Percentiles rank a stretch among this genome's conserved stretches.
These are phyloP conservation scores for Cebidichthys violaceus DNA, from an alignment of 2,113 vertebrate species.

Conservation along the genomic window DNA sequence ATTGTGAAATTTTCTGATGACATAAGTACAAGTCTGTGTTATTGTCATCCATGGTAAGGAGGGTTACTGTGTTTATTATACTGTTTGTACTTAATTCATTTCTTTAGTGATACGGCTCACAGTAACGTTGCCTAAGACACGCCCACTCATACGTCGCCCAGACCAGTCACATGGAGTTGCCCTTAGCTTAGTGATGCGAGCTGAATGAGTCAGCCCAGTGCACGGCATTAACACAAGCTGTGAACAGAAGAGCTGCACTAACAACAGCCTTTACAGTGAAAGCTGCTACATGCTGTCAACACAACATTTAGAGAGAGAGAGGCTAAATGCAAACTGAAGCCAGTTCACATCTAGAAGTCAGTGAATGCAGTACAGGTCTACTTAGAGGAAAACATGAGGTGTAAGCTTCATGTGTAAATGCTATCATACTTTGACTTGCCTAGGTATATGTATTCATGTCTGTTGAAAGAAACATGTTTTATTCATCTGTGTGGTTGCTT, in stretches of 20 bases:
- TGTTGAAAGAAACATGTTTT: background rate
- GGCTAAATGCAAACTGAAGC: background rate
- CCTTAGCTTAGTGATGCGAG: slow-evolving; percentile 54
- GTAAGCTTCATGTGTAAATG: background rate
- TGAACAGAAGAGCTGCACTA: slow-evolving; percentile 10
- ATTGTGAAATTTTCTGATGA: slow-evolving; percentile 28
- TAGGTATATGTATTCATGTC: background rate
- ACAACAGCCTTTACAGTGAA: background rate
- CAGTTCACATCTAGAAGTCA: background rate
- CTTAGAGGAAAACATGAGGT: background rate
- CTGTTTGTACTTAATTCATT: background rate
- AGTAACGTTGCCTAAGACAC: background rate
- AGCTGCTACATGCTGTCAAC: background rate
- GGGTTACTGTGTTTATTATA: background rate
- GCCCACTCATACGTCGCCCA: slow-evolving; percentile 26
- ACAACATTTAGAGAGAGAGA: background rate
- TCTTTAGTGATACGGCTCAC: slow-evolving; percentile 5
- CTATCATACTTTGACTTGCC: background rate
- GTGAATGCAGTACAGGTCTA: background rate
- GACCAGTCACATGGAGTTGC: slow-evolving; percentile 35
- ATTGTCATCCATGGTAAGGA: background rate
- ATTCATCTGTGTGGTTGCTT: background rate
- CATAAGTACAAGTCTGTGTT: slow-evolving; percentile 6
- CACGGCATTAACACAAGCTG: slow-evolving; percentile 35
- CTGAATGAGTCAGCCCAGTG: slow-evolving; percentile 57